A percentile compares a stretch with the other conserved stretches of the same genome.
These are phyloP conservation scores for Micronycteris hirsuta DNA, from an alignment of 2,113 vertebrate species.

Conservation along the genomic window DNA sequence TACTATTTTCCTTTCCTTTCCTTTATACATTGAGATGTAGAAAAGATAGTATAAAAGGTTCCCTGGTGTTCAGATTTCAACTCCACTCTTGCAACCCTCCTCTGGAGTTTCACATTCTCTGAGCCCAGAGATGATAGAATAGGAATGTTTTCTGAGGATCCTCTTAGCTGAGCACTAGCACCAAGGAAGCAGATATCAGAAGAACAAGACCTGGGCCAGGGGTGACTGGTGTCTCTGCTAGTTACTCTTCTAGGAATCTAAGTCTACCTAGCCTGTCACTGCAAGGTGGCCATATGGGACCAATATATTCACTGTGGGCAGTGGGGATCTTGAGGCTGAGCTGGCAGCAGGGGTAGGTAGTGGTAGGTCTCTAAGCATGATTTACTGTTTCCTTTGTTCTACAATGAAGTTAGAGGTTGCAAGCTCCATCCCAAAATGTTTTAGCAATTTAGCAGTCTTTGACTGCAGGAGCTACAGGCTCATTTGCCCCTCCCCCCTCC, in stretches of 20 bases:
- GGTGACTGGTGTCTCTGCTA: background rate
- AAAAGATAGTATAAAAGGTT: background rate
- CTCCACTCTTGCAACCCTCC: background rate
- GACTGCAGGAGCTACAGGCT: background rate
- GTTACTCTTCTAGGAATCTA: background rate
- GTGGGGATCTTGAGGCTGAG: background rate
- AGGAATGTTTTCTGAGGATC: background rate
- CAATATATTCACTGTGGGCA: background rate
- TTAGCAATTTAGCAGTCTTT: background rate
- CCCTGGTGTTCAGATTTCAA: background rate
- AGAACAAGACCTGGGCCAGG: background rate
- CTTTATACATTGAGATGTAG: background rate
- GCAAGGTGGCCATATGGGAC: background rate
- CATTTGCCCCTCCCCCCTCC: rapidly evolving
- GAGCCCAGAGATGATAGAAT: background rate
- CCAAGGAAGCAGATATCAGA: background rate
- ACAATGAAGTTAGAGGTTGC: background rate
- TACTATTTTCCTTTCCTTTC: background rate
- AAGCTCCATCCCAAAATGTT: background rate
- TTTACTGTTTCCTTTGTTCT: background rate
- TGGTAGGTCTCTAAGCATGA: background rate
- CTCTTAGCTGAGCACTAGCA: background rate
- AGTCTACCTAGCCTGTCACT: background rate
- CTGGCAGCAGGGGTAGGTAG: background rate
- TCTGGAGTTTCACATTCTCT: background rate